Base-by-base conservation (phyloP, 2,797 vertebrate genomes). In the Chiroxiphia lanceolata region DNA sequence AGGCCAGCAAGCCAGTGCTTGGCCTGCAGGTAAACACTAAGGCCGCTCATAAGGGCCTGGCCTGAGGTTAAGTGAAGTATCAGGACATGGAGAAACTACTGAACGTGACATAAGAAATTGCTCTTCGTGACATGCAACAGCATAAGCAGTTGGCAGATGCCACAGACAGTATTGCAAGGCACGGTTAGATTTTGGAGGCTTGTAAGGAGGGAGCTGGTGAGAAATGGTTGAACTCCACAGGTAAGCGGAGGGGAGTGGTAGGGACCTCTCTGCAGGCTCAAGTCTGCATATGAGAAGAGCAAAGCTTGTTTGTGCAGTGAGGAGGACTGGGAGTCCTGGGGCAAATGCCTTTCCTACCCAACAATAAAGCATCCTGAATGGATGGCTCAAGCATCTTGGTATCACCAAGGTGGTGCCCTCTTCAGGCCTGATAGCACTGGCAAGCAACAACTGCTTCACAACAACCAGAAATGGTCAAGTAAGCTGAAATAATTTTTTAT, bases 401-500 rank as follows among this genome's bases (percentile, higher is more conserved):
- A 70, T 50, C 33, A 48, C 19, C 25, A 11, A 5, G 10, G 1
- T 33, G 36, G 9, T 60, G 8, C 0, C n/a, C 2, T 0, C 34
- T 23, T 56, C 72, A 69, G 44, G 15, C 10, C 36, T 60, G 80
- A 88, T 13, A 67, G 45, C 42, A 40, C 0, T 20, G 22, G 27
- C 45, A 77, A 72, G 33, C 40, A 68, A 78, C 26, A 11, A n/a
- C 6, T 2, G 3, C 40, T 85, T 67, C 33, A 45, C 56, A 74
- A 84, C 16, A 63, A 34, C 8, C 9, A 86, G 33, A 82, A 83
- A 54, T 1, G 6, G 56, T 51, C 15, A 87, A 70, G 16, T 15
- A 68, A 51, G 13, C 22, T 34, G 8, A 59, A 87, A n/a, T 17
- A 0, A 13, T 25, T 60, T 85, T 93, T 65, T 25, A 44, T 5